Evolutionary conservation across 2,113 vertebrate species (phyloP).

Genomic region (Heterotilapia buettikoferi): DNA sequence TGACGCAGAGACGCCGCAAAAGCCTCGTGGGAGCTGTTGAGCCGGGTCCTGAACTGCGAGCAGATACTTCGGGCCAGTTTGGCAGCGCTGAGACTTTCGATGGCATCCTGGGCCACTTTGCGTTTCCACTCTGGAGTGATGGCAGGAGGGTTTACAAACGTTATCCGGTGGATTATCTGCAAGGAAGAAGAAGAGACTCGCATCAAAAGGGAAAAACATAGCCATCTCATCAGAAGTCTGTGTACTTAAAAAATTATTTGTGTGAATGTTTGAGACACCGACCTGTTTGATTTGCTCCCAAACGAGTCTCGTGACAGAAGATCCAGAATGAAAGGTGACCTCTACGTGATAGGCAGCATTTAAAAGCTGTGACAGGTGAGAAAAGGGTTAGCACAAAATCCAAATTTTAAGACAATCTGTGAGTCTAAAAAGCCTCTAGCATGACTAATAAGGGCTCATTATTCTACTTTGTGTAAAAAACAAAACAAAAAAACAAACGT

Average conservation of each 20-base stretch:
- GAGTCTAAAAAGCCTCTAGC: not conserved
- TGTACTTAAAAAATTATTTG: not conserved
- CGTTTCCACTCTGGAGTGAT: conserved; percentile 92
- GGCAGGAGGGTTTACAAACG: conserved; percentile 90
- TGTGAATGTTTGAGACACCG: not conserved
- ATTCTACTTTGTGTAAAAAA: not conserved
- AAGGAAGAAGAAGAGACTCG: not conserved
- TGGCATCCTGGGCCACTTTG: conserved; percentile 95
- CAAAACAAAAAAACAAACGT: not conserved
- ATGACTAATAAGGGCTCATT: not conserved
- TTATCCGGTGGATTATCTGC: conserved; percentile 92
- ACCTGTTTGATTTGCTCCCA: conserved; percentile 99
- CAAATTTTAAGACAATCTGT: not conserved
- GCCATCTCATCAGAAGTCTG: not conserved
- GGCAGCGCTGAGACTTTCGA: conserved; percentile 94
- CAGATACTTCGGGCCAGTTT: conserved; percentile 97
- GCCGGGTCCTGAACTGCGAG: conserved; percentile 91
- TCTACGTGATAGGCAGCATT: conserved; percentile 98
- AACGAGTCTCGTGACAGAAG: conserved; percentile 87
- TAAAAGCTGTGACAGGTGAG: conserved; percentile 77
- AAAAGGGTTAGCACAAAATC: not conserved
- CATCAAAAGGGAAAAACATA: not conserved
- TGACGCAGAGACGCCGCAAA: conserved; percentile 92
- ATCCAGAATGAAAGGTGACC: conserved; percentile 96
- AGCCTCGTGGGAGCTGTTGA: conserved; percentile 95